A percentile compares a stretch with the other conserved stretches of the same genome.
phyloP scores from a whole-genome alignment of 2,113 vertebrate species.

The Gulo gulo region DNA sequence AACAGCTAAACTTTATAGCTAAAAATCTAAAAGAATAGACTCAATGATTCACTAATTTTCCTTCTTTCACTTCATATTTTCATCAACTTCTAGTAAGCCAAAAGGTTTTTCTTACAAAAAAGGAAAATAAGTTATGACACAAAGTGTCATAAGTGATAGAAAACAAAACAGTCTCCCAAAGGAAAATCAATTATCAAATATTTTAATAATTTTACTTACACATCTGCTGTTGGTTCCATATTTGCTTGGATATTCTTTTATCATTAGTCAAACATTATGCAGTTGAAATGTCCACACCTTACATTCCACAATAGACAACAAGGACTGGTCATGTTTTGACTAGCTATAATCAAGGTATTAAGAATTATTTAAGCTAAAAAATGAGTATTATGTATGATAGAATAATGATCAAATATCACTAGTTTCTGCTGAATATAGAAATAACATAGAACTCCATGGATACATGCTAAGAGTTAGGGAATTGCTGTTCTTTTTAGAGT shows the following conservation, averaged over 20 bases:
- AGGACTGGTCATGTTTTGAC: conserved; percentile 41
- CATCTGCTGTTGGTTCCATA: not conserved
- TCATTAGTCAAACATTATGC: conserved; percentile 7
- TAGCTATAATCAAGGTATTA: not conserved
- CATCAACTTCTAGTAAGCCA: not conserved
- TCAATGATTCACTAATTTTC: not conserved
- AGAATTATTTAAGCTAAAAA: conserved; percentile 38
- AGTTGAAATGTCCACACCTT: not conserved
- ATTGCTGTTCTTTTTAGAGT: not conserved
- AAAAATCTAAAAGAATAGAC: not conserved
- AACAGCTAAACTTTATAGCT: not conserved
- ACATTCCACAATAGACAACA: not conserved
- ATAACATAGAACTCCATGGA: not conserved
- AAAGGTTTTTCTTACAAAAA: not conserved
- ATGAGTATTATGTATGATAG: not conserved
- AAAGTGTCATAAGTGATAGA: not conserved
- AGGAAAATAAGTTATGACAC: not conserved
- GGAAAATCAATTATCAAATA: not conserved
- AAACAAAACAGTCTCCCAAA: not conserved
- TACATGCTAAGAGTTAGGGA: not conserved
- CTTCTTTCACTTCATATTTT: not conserved
- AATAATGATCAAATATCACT: conserved; percentile 1
- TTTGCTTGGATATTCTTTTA: not conserved
- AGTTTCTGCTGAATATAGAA: not conserved
- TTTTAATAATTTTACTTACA: not conserved